Conservation (phyloP, 2,113 vertebrate genomes). For the Erinaceus europaeus region DNA sequence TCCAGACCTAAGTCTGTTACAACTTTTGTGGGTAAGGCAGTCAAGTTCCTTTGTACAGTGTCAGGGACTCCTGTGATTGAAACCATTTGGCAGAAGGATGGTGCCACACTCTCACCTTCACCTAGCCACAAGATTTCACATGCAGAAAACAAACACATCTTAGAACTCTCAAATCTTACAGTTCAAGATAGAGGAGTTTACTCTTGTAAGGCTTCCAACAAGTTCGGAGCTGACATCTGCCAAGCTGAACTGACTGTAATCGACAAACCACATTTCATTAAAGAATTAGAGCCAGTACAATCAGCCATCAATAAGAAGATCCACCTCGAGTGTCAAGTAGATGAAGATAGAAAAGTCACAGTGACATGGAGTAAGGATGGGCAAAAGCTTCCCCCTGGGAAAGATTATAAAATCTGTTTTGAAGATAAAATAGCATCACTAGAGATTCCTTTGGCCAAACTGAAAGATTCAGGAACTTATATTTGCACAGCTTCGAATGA, state of each 20-base stretch:
- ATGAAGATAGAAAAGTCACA: conserved; percentile 95
- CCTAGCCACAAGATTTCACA: conserved; percentile 86
- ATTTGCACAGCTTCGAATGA: conserved; percentile 94
- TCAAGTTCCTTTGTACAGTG: conserved; percentile 92
- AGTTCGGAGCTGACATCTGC: conserved; percentile 92
- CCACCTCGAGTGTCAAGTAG: conserved; percentile 94
- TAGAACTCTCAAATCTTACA: conserved; percentile 90
- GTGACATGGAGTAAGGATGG: conserved; percentile 94
- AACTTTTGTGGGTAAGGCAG: conserved; percentile 93
- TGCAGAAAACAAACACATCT: conserved; percentile 90
- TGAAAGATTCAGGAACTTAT: conserved; percentile 96
- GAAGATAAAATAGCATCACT: conserved; percentile 96
- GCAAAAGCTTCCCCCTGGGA: conserved; percentile 92
- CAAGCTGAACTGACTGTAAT: conserved; percentile 91
- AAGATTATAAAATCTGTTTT: conserved; percentile 95
- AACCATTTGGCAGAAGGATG: conserved; percentile 95
- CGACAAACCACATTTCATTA: conserved; percentile 92
- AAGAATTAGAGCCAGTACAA: conserved; percentile 86
- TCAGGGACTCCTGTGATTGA: conserved; percentile 93
- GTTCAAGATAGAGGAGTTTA: conserved; percentile 89
- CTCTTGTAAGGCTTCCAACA: conserved; percentile 97
- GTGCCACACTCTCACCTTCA: conserved; percentile 85
- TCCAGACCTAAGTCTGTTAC: conserved; percentile 94
- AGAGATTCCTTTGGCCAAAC: conserved; percentile 94
- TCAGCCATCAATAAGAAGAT: conserved; percentile 91